Conservation (phyloP, 2,888 invertebrate genomes). For the Halictus quadricinctus region DNA sequence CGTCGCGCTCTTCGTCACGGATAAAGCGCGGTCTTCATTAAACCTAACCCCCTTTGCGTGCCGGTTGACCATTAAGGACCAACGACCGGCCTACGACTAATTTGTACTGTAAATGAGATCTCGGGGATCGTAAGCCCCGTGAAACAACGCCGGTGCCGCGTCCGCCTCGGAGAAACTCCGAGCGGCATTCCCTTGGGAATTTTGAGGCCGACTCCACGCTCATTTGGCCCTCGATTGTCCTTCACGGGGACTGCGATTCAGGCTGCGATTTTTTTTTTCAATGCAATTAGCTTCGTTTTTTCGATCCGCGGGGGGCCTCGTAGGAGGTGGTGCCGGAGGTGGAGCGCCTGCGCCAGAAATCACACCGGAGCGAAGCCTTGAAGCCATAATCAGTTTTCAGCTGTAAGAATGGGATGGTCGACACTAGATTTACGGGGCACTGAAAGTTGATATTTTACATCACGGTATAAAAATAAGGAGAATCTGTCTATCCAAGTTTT, state of each 20-base stretch:
- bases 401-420: too few species aligned
- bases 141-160: constrained; percentile 60
- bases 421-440: too few species aligned
- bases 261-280: not conserved
- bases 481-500: too few species aligned
- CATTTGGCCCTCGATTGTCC: not conserved
- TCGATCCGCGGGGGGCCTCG: not conserved
- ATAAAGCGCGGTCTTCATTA: constrained; percentile 81
- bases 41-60: constrained; percentile 79
- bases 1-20: constrained; percentile 76
- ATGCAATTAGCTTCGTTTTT: not conserved
- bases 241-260: not conserved
- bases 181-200: not conserved
- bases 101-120: constrained; percentile 82
- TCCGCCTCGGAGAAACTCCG: not conserved
- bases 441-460: too few species aligned
- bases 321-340: not conserved
- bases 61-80: constrained; percentile 77
- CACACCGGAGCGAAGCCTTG: too few species aligned
- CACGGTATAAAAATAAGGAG: too few species aligned
- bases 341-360: not conserved
- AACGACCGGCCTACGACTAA: constrained; percentile 78
- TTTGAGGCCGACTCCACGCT: not conserved
- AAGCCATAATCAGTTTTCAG: too few species aligned
- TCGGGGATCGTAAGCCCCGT: constrained; percentile 71